Base-by-base conservation (phyloP, 2,113 vertebrate species). In the Hippoglossus stenolepis region DNA sequence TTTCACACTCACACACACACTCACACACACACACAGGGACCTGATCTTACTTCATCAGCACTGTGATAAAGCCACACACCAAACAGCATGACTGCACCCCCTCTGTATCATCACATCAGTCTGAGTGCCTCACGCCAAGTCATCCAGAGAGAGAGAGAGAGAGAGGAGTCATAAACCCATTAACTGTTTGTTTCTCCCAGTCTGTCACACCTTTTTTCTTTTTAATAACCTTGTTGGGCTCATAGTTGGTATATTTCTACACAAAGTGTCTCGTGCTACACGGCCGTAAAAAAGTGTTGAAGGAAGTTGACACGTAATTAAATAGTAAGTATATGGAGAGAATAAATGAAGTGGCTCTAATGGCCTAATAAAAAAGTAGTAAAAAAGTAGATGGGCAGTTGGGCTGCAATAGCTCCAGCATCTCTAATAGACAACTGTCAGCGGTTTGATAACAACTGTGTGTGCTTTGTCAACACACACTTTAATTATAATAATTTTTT, bases 301-400 rank as follows among this genome's bases (percentile, higher is more conserved):
- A 77, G 77, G 64, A 80, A 77, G 73, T 75, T 87, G 87, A 85
- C 82, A 89, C 67, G 23, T 85, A 85, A 89, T 88, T 85, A 88
- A 85, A 88, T 72, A 59, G 80, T 79, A 65, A 83, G 68, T 77
- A 65, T 83, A 65, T 68, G 81, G 79, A 78, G 77, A 79, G 81
- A 69, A 80, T 79, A 82, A 79, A 85, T 81, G 82, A 84, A 77
- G 83, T 79, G 79, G 59, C 66, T 82, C 83, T 85, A 85, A 91
- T 73, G 73, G 84, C 63, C 72, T 81, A 87, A 91, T 86, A 88
- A 87, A 88, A n/a, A 89, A 83, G 75, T 75, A 85, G 76, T 77
- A 77, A 89, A 77, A 89, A 89, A 79, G 77, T 62, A 75, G 79
- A 87, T 62, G 86, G 81, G 75, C 78, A 87, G 69, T 82, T 84